Conservation (phyloP, 2,797 vertebrate genomes). For the Acomys russatus region DNA sequence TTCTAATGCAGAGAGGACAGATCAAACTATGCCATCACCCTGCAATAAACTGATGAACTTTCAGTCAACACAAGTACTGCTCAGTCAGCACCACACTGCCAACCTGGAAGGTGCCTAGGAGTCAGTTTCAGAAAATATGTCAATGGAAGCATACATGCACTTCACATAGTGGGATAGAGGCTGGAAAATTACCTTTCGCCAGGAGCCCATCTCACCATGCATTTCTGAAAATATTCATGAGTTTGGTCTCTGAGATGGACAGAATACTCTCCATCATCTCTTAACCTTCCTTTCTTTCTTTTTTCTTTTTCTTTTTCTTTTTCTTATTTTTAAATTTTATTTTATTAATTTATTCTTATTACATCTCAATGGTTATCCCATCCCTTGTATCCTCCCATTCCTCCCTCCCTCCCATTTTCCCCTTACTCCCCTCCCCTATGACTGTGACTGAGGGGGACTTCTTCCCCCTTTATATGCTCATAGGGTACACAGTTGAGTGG, state of each 20-base stretch:
- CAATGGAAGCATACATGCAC: background rate
- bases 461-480: too few relatives aligned
- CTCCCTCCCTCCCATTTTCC: too few relatives aligned
- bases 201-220: background rate
- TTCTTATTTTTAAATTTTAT: too few relatives aligned
- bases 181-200: background rate
- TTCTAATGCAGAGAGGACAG: background rate
- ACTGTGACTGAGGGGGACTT: too few relatives aligned
- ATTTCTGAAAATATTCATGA: conserved; percentile 3
- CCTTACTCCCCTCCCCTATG: too few relatives aligned
- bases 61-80: background rate
- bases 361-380: too few relatives aligned
- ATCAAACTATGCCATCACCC: background rate
- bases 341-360: too few relatives aligned
- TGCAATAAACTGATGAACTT: background rate
- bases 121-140: background rate
- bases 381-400: too few relatives aligned
- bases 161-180: background rate
- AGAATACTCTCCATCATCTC: background rate
- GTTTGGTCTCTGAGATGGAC: background rate
- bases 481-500: too few relatives aligned
- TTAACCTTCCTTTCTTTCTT: background rate
- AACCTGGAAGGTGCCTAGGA: too few relatives aligned
- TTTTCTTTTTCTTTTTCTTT: too few relatives aligned
- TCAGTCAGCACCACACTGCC: background rate